Evolutionary conservation across 2,797 vertebrate species (phyloP).

Genomic region (Channa striata): DNA sequence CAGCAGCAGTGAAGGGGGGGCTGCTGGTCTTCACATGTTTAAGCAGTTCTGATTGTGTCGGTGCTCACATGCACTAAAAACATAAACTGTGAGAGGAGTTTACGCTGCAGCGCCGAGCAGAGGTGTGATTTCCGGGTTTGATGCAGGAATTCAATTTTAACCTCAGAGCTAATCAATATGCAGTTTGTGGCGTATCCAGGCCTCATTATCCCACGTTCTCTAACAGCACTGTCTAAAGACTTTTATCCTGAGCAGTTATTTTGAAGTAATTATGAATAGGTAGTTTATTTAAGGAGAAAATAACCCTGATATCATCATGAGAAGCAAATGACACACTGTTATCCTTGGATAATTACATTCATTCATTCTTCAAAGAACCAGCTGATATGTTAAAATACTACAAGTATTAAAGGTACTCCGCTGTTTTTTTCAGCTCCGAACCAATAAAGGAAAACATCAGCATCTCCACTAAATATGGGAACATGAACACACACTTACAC

Average conservation of each 20-base stretch:
- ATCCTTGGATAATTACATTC: slow-evolving; percentile 9
- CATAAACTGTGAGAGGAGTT: neutral
- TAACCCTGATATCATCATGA: slow-evolving; percentile 13
- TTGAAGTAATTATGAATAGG: slow-evolving; percentile 21
- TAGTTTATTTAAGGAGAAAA: slow-evolving; percentile 21
- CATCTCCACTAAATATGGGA: slow-evolving; percentile 42
- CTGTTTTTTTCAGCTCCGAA: slow-evolving; percentile 46
- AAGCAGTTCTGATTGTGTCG: neutral
- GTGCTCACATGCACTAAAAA: neutral
- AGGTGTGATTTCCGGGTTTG: slow-evolving; percentile 18
- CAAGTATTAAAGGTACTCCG: slow-evolving; percentile 16
- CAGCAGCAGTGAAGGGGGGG: neutral
- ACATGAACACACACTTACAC: slow-evolving; percentile 37
- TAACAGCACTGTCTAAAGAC: slow-evolving; percentile 6
- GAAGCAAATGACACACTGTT: slow-evolving; percentile 7
- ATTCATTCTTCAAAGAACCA: slow-evolving; percentile 16
- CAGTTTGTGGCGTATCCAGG: slow-evolving; percentile 18
- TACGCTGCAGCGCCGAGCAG: neutral
- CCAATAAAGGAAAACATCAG: slow-evolving; percentile 62
- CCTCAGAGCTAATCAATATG: slow-evolving; percentile 34
- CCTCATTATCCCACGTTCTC: slow-evolving; percentile 17
- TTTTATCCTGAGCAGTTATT: slow-evolving; percentile 10
- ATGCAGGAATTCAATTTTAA: slow-evolving; percentile 23
- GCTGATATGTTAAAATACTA: slow-evolving; percentile 5
- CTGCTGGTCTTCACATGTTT: neutral